Conservation (phyloP, 1,140 invertebrate species). For the Saccostrea glomerata region DNA sequence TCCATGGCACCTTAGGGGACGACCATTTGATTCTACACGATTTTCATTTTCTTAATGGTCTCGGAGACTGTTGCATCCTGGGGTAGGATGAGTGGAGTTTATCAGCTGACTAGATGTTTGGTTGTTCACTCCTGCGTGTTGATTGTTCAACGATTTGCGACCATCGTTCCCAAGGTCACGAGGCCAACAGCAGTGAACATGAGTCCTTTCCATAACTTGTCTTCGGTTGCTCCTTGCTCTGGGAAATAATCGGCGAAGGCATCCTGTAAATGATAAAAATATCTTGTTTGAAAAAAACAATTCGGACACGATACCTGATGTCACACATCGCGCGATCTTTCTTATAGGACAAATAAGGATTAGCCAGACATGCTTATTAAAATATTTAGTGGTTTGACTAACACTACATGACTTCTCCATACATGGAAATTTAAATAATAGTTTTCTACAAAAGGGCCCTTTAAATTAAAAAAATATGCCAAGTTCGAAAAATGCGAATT, state of each 20-base stretch:
- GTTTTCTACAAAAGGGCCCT: background rate
- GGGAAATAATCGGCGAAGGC: slow-evolving; percentile 83
- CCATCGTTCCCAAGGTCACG: slow-evolving; percentile 79
- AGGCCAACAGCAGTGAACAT: slow-evolving; percentile 82
- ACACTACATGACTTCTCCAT: background rate
- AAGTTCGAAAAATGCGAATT: background rate
- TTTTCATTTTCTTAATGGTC: background rate
- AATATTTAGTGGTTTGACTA: background rate
- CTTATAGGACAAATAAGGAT: no score
- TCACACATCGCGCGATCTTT: no score
- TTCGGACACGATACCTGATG: no score
- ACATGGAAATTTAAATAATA: background rate
- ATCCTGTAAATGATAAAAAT: slow-evolving; percentile 78
- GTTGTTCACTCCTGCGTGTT: background rate
- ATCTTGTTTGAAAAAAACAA: background rate
- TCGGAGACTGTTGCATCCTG: background rate
- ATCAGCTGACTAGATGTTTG: slow-evolving; percentile 16
- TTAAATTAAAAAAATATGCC: background rate
- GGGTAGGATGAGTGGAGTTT: slow-evolving; percentile 1
- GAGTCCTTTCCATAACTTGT: slow-evolving; percentile 82
- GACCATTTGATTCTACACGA: no score
- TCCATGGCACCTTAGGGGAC: no score
- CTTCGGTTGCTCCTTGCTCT: slow-evolving; percentile 81
- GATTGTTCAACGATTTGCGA: slow-evolving; percentile 32
- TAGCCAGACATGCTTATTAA: background rate